These are phyloP conservation scores for Anthonomus grandis DNA, from an alignment of 1,140 invertebrate species.

Conservation along the genomic window DNA sequence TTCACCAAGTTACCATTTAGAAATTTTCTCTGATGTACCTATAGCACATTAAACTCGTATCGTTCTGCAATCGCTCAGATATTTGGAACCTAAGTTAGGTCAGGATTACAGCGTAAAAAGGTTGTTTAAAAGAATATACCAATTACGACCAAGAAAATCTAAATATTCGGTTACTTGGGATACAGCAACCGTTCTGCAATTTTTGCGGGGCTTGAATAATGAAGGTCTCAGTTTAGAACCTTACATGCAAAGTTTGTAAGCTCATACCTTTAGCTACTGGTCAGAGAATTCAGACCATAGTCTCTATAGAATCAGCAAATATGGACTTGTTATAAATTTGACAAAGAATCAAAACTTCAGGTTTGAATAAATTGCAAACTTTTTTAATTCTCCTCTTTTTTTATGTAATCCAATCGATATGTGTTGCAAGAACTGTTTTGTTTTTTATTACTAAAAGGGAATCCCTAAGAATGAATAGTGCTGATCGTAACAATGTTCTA, in stretches of 20 bases:
- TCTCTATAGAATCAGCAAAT: not conserved
- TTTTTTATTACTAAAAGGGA: not conserved
- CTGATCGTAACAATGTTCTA: not conserved
- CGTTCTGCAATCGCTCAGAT: not conserved
- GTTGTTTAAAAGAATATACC: conserved; percentile 40
- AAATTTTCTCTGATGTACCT: not conserved
- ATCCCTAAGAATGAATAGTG: not conserved
- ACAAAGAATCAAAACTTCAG: not conserved
- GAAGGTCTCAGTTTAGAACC: conserved; percentile 7
- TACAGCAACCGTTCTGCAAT: conserved; percentile 14
- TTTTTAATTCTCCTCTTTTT: not conserved
- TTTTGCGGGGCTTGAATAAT: conserved; percentile 6
- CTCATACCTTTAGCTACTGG: conserved; percentile 25
- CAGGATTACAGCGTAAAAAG: conserved; percentile 12
- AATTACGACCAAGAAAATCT: conserved; percentile 26
- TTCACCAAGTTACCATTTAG: not conserved
- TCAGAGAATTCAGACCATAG: conserved; percentile 7
- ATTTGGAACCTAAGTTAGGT: not conserved
- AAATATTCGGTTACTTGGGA: conserved; percentile 38
- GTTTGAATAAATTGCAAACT: not conserved
- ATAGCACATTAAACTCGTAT: not conserved
- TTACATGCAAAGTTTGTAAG: conserved; percentile 18
- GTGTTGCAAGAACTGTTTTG: not conserved
- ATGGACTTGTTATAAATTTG: too few relatives aligned
- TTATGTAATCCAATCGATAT: not conserved